phyloP scores from a whole-genome alignment of 1,140 invertebrate species.

The Drosophila tsacasi region DNA sequence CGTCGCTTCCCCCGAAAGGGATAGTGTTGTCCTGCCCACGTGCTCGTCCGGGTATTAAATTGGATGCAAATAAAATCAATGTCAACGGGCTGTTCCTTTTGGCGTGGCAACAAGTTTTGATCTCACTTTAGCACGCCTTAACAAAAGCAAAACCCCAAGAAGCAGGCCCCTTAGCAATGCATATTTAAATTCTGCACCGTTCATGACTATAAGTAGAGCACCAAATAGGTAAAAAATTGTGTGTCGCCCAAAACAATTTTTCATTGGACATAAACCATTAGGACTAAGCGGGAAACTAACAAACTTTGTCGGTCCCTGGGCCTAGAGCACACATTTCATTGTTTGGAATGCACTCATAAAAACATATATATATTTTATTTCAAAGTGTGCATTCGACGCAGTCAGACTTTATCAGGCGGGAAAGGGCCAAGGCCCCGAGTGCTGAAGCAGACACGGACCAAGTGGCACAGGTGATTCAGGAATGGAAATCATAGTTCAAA shows the following conservation, averaged over 20 bases:
- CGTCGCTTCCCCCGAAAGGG: constrained; percentile 14
- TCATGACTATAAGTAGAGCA: background rate
- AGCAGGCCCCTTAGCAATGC: background rate
- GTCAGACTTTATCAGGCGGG: background rate
- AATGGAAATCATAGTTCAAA: constrained; percentile 55
- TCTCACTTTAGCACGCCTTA: background rate
- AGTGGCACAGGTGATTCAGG: constrained; percentile 9
- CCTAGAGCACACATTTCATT: constrained; percentile 2
- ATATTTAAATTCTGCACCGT: background rate
- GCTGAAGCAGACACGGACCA: background rate
- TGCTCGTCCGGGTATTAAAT: constrained; percentile 39
- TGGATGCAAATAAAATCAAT: constrained; percentile 25
- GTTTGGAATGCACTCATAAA: constrained; percentile 30
- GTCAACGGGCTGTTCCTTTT: background rate
- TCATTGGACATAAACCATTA: background rate
- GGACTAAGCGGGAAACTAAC: background rate
- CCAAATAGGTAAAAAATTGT: background rate
- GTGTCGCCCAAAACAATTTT: constrained; percentile 15
- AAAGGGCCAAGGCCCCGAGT: background rate
- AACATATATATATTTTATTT: constrained; percentile 1
- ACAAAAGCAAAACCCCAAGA: background rate
- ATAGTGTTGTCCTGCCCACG: constrained; percentile 35
- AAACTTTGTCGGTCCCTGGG: background rate
- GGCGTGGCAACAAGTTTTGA: background rate
- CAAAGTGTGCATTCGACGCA: constrained; percentile 5